phyloP scores from a whole-genome alignment of 2,888 invertebrate genomes.

The Drosophila setosimentum region DNA sequence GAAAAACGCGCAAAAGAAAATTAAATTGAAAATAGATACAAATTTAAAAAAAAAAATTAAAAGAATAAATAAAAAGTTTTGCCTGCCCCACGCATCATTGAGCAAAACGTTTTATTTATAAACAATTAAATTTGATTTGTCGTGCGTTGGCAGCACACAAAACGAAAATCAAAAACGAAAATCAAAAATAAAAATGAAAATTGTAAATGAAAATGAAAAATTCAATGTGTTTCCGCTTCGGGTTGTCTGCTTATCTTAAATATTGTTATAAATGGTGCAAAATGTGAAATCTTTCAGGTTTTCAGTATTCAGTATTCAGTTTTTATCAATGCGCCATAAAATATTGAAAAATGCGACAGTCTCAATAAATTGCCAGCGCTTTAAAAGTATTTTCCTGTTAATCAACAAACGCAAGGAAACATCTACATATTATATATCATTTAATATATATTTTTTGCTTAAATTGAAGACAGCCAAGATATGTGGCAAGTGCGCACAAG shows the following conservation, averaged over 20 bases:
- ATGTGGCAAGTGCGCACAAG: slow-evolving; percentile 21
- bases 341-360: slow-evolving; percentile 77
- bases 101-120: slow-evolving; percentile 80
- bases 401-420: slow-evolving; percentile 48
- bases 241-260: slow-evolving; percentile 15
- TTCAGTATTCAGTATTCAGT: slow-evolving; percentile 6
- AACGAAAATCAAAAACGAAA: slow-evolving; percentile 21
- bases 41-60: slow-evolving; percentile 17
- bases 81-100: slow-evolving; percentile 57
- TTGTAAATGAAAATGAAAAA: slow-evolving; percentile 10
- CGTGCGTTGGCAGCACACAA: slow-evolving; percentile 51
- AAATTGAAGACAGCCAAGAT: slow-evolving; percentile 37
- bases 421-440: slow-evolving; percentile 1
- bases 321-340: slow-evolving; percentile 55
- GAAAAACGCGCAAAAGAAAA: slow-evolving; percentile 12
- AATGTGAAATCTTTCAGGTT: slow-evolving; percentile 1
- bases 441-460: slow-evolving; percentile 28
- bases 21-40: slow-evolving; percentile 7
- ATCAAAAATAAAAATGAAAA: slow-evolving; percentile 13
- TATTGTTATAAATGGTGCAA: slow-evolving; percentile 1
- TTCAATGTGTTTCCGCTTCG: slow-evolving; percentile 54
- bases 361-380: slow-evolving; percentile 54
- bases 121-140: slow-evolving; percentile 82
- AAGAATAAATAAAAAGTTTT: slow-evolving; percentile 13
- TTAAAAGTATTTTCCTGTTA: slow-evolving; percentile 79